Evolutionary conservation across 1,140 invertebrate species (phyloP), one percentile per base, ranked within the genome.

Genomic region (Penaeus chinensis): DNA sequence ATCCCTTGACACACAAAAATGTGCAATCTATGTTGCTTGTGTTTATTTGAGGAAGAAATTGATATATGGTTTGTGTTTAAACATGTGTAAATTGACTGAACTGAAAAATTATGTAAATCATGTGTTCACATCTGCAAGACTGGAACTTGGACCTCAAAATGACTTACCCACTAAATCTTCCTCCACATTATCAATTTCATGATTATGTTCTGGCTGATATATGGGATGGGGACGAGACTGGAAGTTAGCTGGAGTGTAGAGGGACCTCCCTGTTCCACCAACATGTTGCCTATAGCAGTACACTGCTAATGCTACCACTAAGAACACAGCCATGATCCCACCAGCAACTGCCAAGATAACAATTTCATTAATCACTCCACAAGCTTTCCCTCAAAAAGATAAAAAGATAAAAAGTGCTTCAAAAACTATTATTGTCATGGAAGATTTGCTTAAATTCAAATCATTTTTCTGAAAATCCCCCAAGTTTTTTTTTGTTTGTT

Each of bases 231-330:
- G 89, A 76, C 86, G 89, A 13, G 89, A 83, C 78, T 84, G 92
- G 88, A 85, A 61, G 63, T 47, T 76, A 24, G 80, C 54, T 90
- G 90, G 85, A 92, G 91, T 90, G 92, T 92, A 89, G 92, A 91
- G 91, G 91, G 54, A 91, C 91, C 86, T 91, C 63, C 61, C 87
- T 87, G 80, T 91, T 69, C 42, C 92, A 91, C 90, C 92, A 91
- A 93, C 92, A 77, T 93, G 93, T 87, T 93, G 92, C 42, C 94
- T 92, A 90, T 95, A 95, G 90, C 95, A 95, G 85, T 95, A 95
- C 0, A 95, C 92, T 1, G 93, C 93, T n/a, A 95, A 89, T 0
- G 93, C 94, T 5, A 95, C 90, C 60, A 95, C 92, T 8, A 95
- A 90, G 71, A 95, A 93, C 85, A 94, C 93, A 4, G 93, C 93